Evolutionary conservation across 1,140 invertebrate genomes (phyloP), one percentile per base, ranked within the genome.

Genomic region (Hyposmocoma kahamanoa): DNA sequence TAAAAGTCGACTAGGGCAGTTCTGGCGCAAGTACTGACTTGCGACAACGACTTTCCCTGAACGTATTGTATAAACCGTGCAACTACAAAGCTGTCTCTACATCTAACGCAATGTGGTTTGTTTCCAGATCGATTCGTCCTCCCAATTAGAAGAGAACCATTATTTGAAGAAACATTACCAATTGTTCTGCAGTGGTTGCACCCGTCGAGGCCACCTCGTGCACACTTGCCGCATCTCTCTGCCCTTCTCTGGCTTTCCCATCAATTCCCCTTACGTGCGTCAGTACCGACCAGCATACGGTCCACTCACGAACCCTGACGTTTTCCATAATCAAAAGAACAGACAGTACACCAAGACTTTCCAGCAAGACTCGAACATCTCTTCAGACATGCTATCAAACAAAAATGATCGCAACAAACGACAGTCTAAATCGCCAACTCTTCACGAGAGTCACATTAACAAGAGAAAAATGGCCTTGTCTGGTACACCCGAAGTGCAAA

Each of bases 111-210:
- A 34, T 34, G 20, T 28, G 8, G 13, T 46, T 43, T 49, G 34
- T 36, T 63, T 45, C 34, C 59, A 89, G 87, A 84, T 84, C 18
- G 68, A 73, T 42, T 62, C 54, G 11, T 82, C 84, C 50, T 72
- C 60, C 9, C 60, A 64, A 1, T 62, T 88, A 22, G 70, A 72
- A 24, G 67, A 76, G 41, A 80, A 70, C 21, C 67, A 53, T 22
- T 68, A 75, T 21, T 67, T 67, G 10, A 76, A 80, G 47, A 84
- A 81, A 38, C 71, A 73, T 39, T 42, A 80, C 42, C 56, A 79
- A 30, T 63, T 88, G 15, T 87, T 83, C 59, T 93, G 92, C 67
- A 91, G 90, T 51, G 89, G 90, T 41, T 93, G 92, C 53, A 82
- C 88, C 1, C 81, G 76, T 13, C 77, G 80, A n/a, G 91, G 91